Percentiles rank a stretch among this genome's conserved stretches.
phyloP scores from a whole-genome alignment of 2,113 vertebrate species.

The Drymodes brunneopygia region DNA sequence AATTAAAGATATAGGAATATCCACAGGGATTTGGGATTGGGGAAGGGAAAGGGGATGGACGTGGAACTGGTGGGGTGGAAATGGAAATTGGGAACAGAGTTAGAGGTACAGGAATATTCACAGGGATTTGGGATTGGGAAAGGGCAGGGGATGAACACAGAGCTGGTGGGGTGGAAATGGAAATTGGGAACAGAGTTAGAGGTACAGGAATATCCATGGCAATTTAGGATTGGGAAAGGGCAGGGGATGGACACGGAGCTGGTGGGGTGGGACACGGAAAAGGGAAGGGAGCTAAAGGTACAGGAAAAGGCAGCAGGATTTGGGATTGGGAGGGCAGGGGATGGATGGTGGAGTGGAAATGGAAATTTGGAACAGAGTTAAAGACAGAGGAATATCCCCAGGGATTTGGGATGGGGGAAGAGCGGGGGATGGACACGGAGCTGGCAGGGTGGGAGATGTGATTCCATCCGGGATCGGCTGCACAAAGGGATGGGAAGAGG shows the following conservation, averaged over 20 bases:
- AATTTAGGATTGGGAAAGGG: background rate
- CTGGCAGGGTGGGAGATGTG: background rate
- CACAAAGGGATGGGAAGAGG: background rate
- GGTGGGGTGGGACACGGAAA: background rate
- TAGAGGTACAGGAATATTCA: background rate
- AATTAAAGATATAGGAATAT: background rate
- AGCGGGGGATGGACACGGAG: background rate
- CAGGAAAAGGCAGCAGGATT: too few species aligned
- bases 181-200: background rate
- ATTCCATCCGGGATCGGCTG: background rate
- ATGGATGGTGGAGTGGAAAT: too few species aligned
- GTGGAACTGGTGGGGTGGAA: accelerated
- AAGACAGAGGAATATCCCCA: background rate
- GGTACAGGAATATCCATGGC: background rate
- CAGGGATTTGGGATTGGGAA: background rate
- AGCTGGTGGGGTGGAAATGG: background rate
- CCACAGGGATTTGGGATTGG: background rate
- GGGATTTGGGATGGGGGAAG: background rate
- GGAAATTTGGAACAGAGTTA: background rate
- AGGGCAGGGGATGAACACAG: accelerated
- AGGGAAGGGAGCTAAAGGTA: background rate
- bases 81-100: background rate
- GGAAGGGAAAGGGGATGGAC: background rate
- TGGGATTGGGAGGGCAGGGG: too few species aligned
- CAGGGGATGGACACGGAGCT: background rate